Base-by-base conservation (phyloP, 2,797 vertebrate genomes). In the Graptemys geographica region DNA sequence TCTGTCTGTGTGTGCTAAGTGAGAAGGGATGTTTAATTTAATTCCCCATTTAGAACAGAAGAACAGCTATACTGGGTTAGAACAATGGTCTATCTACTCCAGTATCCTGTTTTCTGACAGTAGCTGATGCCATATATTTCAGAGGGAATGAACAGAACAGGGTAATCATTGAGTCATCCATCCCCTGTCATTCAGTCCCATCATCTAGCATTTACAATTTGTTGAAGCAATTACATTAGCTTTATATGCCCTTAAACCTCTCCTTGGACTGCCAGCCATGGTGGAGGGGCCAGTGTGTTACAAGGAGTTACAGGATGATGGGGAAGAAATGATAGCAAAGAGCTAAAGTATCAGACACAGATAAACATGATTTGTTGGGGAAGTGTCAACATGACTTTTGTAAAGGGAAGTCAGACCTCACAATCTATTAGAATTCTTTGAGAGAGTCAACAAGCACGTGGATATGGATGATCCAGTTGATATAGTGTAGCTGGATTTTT, bases 1-100 rank as follows among this genome's bases (percentile, higher is more conserved):
- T 59, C 74, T 47, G 44, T 80, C 93, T 59, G 74, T 47, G 44
- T 80, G 41, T 79, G 62, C n/a, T 23, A 74, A 87, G 78, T 44
- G 10, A 83, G 88, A 93, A 89, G 52, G 6, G 28, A 74, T 94
- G 92, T 94, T 56, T 83, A 3, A 85, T 90, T 69, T 92, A 72
- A 72, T 94, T 94, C 57, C 55, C 9, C 69, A 74, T 74, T 65
- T 65, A 15, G 59, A 65, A 65, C 31, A 65, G 16, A 62, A 62
- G 31, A 65, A 62, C 31, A 33, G 31, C 31, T 12, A 33, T 33
- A 33, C 31, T 62, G 31, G 59, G 31, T 62, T 15, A 62, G 31
- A 62, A n/a, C 33, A 69, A 69, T 69, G 62, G 33, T 37, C 62
- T 37, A 8, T 69, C 62, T 69, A 37, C 8, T 18, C 13, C 33